Evolutionary conservation across 1,140 invertebrate genomes (phyloP), one percentile per base, ranked within the genome.

Genomic region (Rhynchophorus ferrugineus): DNA sequence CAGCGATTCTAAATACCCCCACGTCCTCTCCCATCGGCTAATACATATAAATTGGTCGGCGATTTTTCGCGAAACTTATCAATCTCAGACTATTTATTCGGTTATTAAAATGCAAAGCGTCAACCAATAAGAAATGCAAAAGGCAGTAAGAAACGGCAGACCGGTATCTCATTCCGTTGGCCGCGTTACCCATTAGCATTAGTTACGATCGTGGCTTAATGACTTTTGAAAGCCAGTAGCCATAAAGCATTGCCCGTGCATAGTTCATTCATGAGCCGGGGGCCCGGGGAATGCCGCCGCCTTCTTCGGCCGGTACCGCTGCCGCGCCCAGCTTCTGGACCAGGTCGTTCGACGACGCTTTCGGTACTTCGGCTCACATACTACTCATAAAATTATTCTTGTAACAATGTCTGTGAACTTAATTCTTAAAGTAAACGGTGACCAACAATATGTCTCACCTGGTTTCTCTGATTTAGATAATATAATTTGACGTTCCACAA

Each of bases 211-310:
- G 20, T 53, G 43, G 44, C 50, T 53, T 53, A 53, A 53, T 53
- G 50, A 53, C 50, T 53, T 53, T 53, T 46, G 50, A 53, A 53
- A 53, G 50, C 50, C 50, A 46, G 50, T 53, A 53, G 50, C 44
- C 50, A 53, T 53, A 53, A 53, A 53, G 50, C 50, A 53, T 53
- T 42, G 50, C 50, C 50, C 44, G 39, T 53, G 50, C 24, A 41
- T 41, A 39, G 41, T 37, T 53, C 50, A 53, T 53, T 42, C 44
- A 53, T 53, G 39, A 35, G 50, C 38, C n/a, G 29, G 34, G 19
- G 43, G 41, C 29, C 50, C 49, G 18, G 24, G 44, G 50, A 53
- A 53, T 53, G 50, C 50, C 34, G 43, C 16, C 16, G 35, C 43
- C n/a, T n/a, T n/a, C n/a, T n/a, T n/a, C 22, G 33, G 44, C 41